These are phyloP conservation scores for Lota lota DNA, from an alignment of 2,113 vertebrate species.

Conservation along the genomic window DNA sequence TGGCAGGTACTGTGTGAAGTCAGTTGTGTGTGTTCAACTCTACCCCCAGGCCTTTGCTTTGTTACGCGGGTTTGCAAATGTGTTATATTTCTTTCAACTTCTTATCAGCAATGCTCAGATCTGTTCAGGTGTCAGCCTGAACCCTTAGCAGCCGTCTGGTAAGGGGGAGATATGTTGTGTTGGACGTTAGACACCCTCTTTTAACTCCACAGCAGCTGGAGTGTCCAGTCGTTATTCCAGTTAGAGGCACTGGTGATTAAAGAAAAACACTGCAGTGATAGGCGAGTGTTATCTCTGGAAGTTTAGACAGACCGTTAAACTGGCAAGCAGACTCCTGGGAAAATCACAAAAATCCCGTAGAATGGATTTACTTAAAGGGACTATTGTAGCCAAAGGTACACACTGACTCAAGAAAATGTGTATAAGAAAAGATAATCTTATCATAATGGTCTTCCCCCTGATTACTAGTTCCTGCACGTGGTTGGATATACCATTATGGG, in stretches of 20 bases:
- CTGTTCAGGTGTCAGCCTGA: neutral
- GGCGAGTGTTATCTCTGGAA: slow-evolving; percentile 12
- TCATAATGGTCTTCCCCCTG: too few species aligned
- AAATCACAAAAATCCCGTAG: slow-evolving; percentile 42
- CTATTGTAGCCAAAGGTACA: too few species aligned
- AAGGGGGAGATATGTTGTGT: neutral
- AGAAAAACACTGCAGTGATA: neutral
- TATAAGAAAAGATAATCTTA: too few species aligned
- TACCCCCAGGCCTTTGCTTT: too few species aligned
- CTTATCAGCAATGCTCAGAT: neutral
- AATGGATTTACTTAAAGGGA: too few species aligned
- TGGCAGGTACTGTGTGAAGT: too few species aligned
- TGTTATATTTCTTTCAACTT: too few species aligned
- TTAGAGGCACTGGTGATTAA: neutral
- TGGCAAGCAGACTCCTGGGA: slow-evolving; percentile 40
- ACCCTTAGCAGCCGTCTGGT: neutral
- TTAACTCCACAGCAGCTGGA: neutral
- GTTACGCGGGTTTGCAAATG: too few species aligned
- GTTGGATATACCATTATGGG: too few species aligned
- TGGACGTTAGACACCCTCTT: neutral
- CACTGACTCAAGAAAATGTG: too few species aligned
- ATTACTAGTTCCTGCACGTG: too few species aligned
- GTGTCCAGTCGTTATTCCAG: neutral
- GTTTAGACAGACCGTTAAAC: slow-evolving; percentile 60
- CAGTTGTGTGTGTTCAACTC: too few species aligned